Percentiles rank a stretch among this genome's conserved stretches.
These are phyloP conservation scores for Cyanistes caeruleus DNA, from an alignment of 2,113 vertebrate species.

Conservation along the genomic window DNA sequence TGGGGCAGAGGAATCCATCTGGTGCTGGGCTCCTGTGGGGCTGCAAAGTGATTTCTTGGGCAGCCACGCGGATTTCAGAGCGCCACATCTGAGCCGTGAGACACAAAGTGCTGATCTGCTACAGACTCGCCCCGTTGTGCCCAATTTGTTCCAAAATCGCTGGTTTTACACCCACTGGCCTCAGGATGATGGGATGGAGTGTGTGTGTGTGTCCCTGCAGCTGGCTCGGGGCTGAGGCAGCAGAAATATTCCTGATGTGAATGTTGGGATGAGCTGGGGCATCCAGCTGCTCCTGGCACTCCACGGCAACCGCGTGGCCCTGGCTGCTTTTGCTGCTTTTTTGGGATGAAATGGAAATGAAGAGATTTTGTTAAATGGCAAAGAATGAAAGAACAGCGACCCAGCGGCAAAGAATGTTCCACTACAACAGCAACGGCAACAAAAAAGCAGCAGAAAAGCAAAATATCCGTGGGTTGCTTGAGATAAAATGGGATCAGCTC, in stretches of 20 bases:
- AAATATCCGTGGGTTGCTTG: not conserved
- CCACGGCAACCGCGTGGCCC: not conserved
- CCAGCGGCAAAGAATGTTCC: not conserved
- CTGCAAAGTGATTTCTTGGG: accelerated
- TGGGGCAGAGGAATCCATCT: not conserved
- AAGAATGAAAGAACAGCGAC: not conserved
- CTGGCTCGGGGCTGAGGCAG: not conserved
- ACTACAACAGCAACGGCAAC: not conserved
- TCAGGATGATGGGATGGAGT: not conserved
- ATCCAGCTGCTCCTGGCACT: not conserved
- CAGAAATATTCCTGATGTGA: not conserved
- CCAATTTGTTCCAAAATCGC: not conserved
- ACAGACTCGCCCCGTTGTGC: not conserved
- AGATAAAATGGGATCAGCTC: not conserved
- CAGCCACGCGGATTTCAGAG: not conserved
- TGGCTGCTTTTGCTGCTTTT: no score
- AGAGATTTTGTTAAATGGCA: not conserved
- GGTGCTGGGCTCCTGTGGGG: accelerated
- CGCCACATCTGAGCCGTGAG: accelerated
- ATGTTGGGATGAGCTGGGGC: not conserved
- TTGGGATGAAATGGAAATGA: not conserved
- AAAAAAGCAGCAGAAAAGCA: not conserved
- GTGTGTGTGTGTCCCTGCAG: not conserved
- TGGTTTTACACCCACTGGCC: not conserved
- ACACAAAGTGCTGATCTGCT: not conserved